Percentiles rank a stretch among this genome's conserved stretches.
phyloP scores from a whole-genome alignment of 2,888 invertebrate genomes.

The Orchesellides sinensis region DNA sequence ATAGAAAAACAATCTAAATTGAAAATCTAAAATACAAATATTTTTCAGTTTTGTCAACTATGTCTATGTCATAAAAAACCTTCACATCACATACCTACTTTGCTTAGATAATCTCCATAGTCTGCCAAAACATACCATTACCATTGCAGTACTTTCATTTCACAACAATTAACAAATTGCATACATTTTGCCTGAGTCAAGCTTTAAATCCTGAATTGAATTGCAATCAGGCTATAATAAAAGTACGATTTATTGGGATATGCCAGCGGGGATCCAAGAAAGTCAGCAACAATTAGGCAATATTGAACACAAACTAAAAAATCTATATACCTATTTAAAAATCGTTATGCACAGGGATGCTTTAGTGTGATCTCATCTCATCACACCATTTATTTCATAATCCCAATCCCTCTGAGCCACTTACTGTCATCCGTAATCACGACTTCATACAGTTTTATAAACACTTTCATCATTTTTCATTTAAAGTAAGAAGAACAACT shows the following conservation, averaged over 20 bases:
- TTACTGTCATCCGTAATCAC: not conserved
- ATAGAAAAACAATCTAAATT: too few relatives aligned
- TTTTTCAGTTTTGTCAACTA: too few relatives aligned
- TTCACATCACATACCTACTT: too few relatives aligned
- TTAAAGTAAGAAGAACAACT: not conserved
- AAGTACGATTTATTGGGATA: not conserved
- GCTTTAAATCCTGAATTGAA: not conserved
- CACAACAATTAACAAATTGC: too few relatives aligned
- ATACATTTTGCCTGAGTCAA: not conserved
- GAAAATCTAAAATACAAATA: too few relatives aligned
- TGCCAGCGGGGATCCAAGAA: constrained; percentile 1
- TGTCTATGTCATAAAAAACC: too few relatives aligned
- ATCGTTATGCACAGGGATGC: not conserved
- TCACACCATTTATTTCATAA: too few relatives aligned
- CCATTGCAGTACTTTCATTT: too few relatives aligned
- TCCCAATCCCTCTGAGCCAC: not conserved
- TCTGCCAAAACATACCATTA: too few relatives aligned
- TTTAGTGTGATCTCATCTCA: too few relatives aligned
- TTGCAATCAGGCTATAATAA: not conserved
- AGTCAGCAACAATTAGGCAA: constrained; percentile 12
- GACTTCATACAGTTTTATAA: not conserved
- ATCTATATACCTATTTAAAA: not conserved
- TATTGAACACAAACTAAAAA: not conserved
- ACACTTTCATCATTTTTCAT: not conserved
- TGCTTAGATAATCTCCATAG: too few relatives aligned